Base-by-base conservation (phyloP, 2,113 vertebrate genomes). In the Vulpes ferrilata region DNA sequence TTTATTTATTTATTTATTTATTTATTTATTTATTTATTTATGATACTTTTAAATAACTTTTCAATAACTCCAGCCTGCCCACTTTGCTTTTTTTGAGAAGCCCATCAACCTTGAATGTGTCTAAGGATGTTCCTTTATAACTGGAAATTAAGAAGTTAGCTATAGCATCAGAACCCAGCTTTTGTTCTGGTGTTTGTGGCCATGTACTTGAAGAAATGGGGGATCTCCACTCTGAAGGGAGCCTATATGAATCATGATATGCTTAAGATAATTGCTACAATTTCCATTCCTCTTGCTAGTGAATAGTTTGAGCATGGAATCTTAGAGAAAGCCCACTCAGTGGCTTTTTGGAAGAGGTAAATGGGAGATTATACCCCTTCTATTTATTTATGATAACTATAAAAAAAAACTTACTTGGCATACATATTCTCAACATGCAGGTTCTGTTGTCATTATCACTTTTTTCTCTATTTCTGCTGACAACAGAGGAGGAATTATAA, bases 371-470 rank as follows among this genome's bases (percentile, higher is more conserved):
- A 73, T 2, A 23, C 9, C 13, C 19, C 5, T 53, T 90, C 62
- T 11, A 27, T 91, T 88, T 71, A 48, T 43, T 43, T 43, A 43
- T 43, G 43, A 43, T 43, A 53, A 53, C 30, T 51, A 16, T 83
- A 79, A 96, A 92, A 87, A 48, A 59, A 43, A 43, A 43, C 87
- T 64, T 88, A 90, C 51, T 95, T 81, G 76, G 84, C 74, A 55
- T 76, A 43, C n/a, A 85, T 88, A 90, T 92, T 95, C 59, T 93
- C 65, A 93, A 35, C 76, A 96, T 88, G 90, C 96, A 92, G 60
- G n/a, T 85, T 97, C 64, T 94, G 59, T 93, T 85, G n/a, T 92
- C 62, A 2, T 94, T 94, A 88, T 60, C 88, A 79, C 19, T 76
- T 88, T 84, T 59, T 22, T 17, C n/a, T 95, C 80, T 92, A 76